A percentile compares a stretch with the other conserved stretches of the same genome.
Conservation (phyloP, 2,888 invertebrate species). For the Sthenelais limicola region DNA sequence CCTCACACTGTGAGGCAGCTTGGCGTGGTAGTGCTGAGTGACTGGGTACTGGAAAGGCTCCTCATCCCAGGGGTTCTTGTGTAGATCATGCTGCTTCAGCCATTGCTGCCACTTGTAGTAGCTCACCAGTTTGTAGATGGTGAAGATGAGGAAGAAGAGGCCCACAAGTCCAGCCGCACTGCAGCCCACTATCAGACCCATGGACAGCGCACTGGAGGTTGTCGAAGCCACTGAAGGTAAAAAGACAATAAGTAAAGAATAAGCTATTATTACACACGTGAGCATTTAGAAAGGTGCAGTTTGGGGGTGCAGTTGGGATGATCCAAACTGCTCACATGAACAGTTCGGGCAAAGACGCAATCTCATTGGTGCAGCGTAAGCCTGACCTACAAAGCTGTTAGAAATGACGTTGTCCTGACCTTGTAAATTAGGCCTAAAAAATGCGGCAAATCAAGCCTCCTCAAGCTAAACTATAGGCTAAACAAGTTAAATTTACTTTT, state of each 20-base stretch:
- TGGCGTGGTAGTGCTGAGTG: slow-evolving; percentile 20
- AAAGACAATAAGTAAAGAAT: neutral
- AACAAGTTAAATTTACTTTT: too few relatives aligned
- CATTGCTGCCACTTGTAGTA: slow-evolving; percentile 25
- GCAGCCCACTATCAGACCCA: neutral
- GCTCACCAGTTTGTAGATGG: slow-evolving; percentile 13
- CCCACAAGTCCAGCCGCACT: neutral
- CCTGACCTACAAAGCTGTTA: too few relatives aligned
- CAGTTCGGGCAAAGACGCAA: too few relatives aligned
- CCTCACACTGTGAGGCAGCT: too few relatives aligned
- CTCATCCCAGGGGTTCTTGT: slow-evolving; percentile 16
- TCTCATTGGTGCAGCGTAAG: too few relatives aligned
- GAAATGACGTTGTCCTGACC: too few relatives aligned
- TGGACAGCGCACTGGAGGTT: neutral
- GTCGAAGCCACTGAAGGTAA: neutral
- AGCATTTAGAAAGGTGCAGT: neutral
- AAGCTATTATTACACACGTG: neutral
- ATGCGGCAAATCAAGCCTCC: too few relatives aligned
- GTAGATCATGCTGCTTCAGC: slow-evolving; percentile 2
- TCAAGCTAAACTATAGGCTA: too few relatives aligned
- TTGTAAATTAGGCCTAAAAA: too few relatives aligned
- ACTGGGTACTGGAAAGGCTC: slow-evolving; percentile 17
- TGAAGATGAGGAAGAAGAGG: slow-evolving; percentile 6
- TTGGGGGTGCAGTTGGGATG: too few relatives aligned
- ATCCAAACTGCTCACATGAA: too few relatives aligned